These are phyloP conservation scores for Chaetodon trifasciatus DNA, from an alignment of 2,797 vertebrate species.

Conservation along the genomic window DNA sequence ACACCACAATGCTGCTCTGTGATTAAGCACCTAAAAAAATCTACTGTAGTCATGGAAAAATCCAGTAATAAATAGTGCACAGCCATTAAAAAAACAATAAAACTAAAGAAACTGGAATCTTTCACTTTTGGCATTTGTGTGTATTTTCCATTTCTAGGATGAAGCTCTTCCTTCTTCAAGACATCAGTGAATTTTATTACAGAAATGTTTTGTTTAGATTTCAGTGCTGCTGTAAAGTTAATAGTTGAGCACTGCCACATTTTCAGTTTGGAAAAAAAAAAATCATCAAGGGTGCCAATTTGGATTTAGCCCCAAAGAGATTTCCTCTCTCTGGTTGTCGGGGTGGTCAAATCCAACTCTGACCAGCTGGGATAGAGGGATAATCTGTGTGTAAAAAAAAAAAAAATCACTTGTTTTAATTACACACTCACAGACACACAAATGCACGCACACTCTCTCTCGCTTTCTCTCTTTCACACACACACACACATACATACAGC, in stretches of 20 bases:
- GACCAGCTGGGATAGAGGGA: conserved; percentile 86
- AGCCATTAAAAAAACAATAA: conserved; percentile 7
- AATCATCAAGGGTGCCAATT: conserved; percentile 83
- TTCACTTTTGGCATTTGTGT: background rate
- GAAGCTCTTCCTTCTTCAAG: background rate
- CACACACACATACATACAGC: conserved; percentile 34
- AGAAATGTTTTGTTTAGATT: conserved; percentile 22
- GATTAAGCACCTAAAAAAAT: background rate
- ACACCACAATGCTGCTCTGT: background rate
- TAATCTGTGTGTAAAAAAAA: conserved; percentile 84
- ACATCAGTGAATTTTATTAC: background rate
- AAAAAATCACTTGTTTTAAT: conserved; percentile 88
- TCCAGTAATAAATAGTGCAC: background rate
- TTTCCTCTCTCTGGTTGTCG: conserved; percentile 83
- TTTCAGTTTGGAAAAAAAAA: conserved; percentile 58
- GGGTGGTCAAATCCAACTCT: conserved; percentile 84
- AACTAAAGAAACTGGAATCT: conserved; percentile 5
- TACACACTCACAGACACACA: conserved; percentile 77
- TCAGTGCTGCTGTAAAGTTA: conserved; percentile 48
- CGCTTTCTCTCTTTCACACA: conserved; percentile 26
- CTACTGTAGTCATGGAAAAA: background rate
- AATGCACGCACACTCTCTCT: conserved; percentile 54
- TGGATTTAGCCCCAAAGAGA: conserved; percentile 81
- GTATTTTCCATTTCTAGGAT: background rate
- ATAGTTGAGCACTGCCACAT: conserved; percentile 46